Evolutionary conservation across 35 echinoderm and acorn worm species (phyloP).

Genomic region (Ptychodera flava): DNA sequence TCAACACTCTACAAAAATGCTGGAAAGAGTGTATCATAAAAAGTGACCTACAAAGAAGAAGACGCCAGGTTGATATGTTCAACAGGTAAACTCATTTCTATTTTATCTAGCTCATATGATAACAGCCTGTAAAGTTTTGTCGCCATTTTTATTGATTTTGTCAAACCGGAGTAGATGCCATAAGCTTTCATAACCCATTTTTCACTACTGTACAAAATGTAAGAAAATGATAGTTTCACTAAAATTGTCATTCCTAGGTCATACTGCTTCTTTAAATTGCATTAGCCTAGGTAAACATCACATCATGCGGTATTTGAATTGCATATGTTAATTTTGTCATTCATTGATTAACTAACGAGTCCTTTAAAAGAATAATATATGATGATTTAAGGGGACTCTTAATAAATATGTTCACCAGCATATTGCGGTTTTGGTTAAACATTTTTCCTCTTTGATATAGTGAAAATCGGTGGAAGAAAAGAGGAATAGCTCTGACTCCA

Average conservation of each 20-base stretch:
- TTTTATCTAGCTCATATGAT: too few species aligned
- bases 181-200: not conserved
- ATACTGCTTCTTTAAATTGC: not conserved
- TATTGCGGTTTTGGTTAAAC: not conserved
- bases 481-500: conserved; percentile 50
- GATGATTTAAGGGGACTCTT: too few species aligned
- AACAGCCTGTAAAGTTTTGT: not conserved
- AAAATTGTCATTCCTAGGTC: not conserved
- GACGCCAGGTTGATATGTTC: conserved; percentile 38
- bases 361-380: not conserved
- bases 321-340: not conserved
- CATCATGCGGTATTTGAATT: not conserved
- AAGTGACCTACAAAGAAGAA: conserved; percentile 33
- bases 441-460: conserved; percentile 14
- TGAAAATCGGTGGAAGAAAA: conserved; percentile 67
- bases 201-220: not conserved
- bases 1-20: conserved; percentile 26
- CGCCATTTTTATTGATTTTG: not conserved
- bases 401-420: too few species aligned
- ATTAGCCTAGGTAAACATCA: not conserved
- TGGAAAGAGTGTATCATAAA: conserved; percentile 53
- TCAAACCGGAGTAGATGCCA: not conserved
- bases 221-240: not conserved
- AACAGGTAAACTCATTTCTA: conserved; percentile 45
- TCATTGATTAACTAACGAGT: not conserved